phyloP scores from a whole-genome alignment of 2,888 invertebrate species.

The Smittia sp. region DNA sequence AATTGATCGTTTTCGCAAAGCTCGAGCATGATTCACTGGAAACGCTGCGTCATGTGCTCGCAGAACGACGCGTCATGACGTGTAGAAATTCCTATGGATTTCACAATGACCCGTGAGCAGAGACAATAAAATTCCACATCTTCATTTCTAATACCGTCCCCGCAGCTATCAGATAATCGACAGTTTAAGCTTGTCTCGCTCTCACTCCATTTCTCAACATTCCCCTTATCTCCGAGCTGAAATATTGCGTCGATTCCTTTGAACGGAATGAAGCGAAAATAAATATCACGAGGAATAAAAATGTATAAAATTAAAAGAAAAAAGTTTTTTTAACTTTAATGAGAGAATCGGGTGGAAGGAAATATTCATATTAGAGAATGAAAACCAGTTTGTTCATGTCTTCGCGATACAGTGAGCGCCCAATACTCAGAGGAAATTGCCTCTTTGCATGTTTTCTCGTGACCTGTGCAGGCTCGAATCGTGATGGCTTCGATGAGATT shows the following conservation, averaged over 20 bases:
- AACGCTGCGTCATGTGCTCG: slow-evolving; percentile 32
- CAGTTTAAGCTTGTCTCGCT: slow-evolving; percentile 34
- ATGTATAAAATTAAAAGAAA: slow-evolving; percentile 41
- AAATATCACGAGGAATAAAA: slow-evolving; percentile 30
- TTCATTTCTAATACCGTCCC: slow-evolving; percentile 36
- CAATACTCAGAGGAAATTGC: slow-evolving; percentile 26
- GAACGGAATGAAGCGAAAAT: slow-evolving; percentile 15
- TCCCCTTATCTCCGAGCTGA: slow-evolving; percentile 34
- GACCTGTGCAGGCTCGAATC: slow-evolving; percentile 35
- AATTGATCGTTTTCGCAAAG: too few relatives aligned
- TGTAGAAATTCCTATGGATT: slow-evolving; percentile 19
- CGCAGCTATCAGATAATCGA: slow-evolving; percentile 36
- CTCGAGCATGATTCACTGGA: too few relatives aligned
- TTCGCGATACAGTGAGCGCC: slow-evolving; percentile 32
- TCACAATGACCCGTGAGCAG: neutral
- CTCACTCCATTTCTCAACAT: slow-evolving; percentile 25
- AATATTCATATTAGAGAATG: slow-evolving; percentile 37
- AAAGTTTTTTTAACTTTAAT: slow-evolving; percentile 30
- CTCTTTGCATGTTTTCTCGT: slow-evolving; percentile 32
- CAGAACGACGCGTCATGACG: slow-evolving; percentile 22
- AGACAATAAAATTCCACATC: slow-evolving; percentile 41
- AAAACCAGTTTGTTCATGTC: slow-evolving; percentile 40
- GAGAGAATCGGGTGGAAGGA: slow-evolving; percentile 26
- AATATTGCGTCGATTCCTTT: slow-evolving; percentile 36
- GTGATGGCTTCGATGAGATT: slow-evolving; percentile 36